phyloP scores from a whole-genome alignment of 2,888 invertebrate genomes.

The Drosophila phalerata region DNA sequence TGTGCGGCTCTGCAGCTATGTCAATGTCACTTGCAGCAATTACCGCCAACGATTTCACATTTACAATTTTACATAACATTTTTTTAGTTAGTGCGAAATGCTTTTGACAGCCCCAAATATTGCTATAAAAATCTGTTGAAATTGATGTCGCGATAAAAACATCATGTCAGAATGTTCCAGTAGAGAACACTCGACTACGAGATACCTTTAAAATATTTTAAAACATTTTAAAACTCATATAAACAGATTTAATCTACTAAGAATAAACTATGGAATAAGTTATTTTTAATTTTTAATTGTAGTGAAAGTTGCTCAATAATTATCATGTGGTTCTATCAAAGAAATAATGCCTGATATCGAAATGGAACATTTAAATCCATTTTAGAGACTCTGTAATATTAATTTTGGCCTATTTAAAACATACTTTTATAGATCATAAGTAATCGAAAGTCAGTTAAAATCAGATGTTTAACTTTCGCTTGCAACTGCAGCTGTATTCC shows the following conservation, averaged over 20 bases:
- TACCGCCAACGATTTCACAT: slow-evolving; percentile 31
- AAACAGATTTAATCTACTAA: too few species aligned
- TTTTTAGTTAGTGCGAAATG: slow-evolving; percentile 36
- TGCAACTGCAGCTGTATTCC: neutral
- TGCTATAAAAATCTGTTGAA: slow-evolving; percentile 19
- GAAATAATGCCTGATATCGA: too few species aligned
- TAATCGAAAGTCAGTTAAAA: slow-evolving; percentile 9
- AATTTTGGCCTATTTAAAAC: neutral
- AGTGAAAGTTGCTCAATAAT: too few species aligned
- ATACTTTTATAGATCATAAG: neutral
- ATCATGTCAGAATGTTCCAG: neutral
- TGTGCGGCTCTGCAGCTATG: slow-evolving; percentile 28
- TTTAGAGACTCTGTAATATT: too few species aligned
- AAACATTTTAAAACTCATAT: neutral
- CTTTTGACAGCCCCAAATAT: slow-evolving; percentile 37
- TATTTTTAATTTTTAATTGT: too few species aligned
- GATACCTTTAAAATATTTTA: neutral
- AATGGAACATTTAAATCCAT: too few species aligned
- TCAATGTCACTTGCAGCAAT: slow-evolving; percentile 64
- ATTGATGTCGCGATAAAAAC: slow-evolving; percentile 13
- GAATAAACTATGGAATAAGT: too few species aligned
- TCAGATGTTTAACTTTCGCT: slow-evolving; percentile 35
- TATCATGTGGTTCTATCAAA: too few species aligned
- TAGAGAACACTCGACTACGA: neutral
- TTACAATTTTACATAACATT: slow-evolving; percentile 34